Evolutionary conservation across 1,140 invertebrate genomes (phyloP).

Genomic region (Lerema accius): DNA sequence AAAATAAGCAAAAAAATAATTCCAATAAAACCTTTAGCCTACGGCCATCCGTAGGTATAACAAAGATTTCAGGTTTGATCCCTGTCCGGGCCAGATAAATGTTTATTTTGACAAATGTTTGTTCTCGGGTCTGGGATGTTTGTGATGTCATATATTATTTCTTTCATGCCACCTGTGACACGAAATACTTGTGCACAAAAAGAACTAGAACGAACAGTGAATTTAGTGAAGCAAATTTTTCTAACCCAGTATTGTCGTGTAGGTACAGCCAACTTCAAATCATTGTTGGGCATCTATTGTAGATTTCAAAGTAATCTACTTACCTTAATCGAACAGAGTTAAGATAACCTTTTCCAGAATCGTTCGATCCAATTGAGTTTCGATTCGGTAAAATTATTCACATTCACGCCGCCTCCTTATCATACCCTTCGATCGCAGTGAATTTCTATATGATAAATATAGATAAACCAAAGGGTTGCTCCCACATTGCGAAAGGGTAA

Average conservation of each 20-base stretch:
- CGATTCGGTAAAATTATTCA: slow-evolving; percentile 17
- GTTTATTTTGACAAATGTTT: neutral
- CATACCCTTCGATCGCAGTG: slow-evolving; percentile 18
- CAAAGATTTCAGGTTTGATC: neutral
- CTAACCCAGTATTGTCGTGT: too few relatives aligned
- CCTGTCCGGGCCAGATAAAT: neutral
- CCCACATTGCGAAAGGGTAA: slow-evolving; percentile 49
- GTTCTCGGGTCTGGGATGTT: neutral
- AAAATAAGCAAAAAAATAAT: too few relatives aligned
- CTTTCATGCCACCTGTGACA: neutral
- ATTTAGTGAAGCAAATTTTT: too few relatives aligned
- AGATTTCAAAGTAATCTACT: slow-evolving; percentile 7
- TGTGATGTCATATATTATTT: neutral
- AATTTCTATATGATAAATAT: slow-evolving; percentile 41
- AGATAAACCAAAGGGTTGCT: slow-evolving; percentile 46
- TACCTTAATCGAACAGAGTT: neutral
- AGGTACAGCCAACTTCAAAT: too few relatives aligned
- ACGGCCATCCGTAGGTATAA: too few relatives aligned
- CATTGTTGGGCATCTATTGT: too few relatives aligned
- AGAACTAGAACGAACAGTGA: too few relatives aligned
- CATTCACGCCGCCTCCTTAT: slow-evolving; percentile 7
- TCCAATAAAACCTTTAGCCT: too few relatives aligned
- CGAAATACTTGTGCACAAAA: neutral
- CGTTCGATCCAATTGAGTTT: slow-evolving; percentile 8
- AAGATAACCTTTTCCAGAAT: slow-evolving; percentile 5